A percentile compares a stretch with the other conserved stretches of the same genome.
phyloP scores from a whole-genome alignment of 2,113 vertebrate genomes.

The Jaculus jaculus region DNA sequence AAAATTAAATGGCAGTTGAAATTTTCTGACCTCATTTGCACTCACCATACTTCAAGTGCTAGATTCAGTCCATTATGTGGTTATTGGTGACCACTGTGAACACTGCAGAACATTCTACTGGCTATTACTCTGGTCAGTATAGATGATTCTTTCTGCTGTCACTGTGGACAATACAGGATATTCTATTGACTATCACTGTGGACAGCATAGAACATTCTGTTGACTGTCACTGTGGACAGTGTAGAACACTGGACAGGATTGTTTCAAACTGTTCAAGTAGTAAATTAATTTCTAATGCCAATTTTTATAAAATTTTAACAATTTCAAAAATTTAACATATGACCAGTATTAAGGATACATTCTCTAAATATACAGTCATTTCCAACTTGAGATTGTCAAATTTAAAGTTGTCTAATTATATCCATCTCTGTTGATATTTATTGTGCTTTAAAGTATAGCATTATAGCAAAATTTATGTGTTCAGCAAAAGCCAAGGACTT shows the following conservation, averaged over 20 bases:
- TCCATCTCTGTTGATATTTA: not conserved
- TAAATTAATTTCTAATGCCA: not conserved
- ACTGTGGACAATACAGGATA: no score
- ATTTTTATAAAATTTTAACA: not conserved
- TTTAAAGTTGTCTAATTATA: not conserved
- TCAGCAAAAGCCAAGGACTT: constrained; percentile 25
- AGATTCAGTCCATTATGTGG: not conserved
- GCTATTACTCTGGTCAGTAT: not conserved
- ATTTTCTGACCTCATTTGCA: constrained; percentile 18
- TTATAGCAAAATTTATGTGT: constrained; percentile 28
- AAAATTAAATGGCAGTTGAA: constrained; percentile 28
- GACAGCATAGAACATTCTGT: not conserved
- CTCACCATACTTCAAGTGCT: constrained; percentile 5
- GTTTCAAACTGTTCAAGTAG: not conserved
- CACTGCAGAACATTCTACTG: not conserved
- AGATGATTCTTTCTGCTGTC: not conserved
- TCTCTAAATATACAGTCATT: not conserved
- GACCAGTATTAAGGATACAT: not conserved
- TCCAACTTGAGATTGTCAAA: not conserved
- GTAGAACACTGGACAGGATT: not conserved
- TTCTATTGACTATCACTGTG: not conserved
- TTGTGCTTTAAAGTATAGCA: constrained; percentile 19
- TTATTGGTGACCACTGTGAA: not conserved
- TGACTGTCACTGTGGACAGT: not conserved
- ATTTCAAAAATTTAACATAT: not conserved